Conservation (phyloP, 2,888 invertebrate species). For the Cryptophagus acutangulus region DNA sequence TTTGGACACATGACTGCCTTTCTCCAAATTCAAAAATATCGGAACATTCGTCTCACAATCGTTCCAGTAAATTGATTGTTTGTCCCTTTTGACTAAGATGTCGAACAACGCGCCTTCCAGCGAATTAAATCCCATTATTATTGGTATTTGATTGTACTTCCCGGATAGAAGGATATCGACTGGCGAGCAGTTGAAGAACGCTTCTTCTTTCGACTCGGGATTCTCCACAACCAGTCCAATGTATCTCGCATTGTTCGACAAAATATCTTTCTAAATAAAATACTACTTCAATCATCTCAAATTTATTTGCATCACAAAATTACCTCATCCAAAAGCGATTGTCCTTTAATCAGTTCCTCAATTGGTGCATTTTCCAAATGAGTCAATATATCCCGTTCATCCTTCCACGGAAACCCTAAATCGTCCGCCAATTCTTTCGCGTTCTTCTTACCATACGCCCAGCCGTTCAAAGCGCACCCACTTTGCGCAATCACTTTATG, state of each 20-base stretch:
- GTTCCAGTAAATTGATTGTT: constrained; percentile 12
- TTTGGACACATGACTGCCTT: constrained; percentile 13
- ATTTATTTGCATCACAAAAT: background rate
- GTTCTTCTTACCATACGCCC: constrained; percentile 26
- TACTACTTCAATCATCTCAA: background rate
- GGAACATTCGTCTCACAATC: constrained; percentile 29
- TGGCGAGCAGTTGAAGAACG: constrained; percentile 29
- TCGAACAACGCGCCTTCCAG: constrained; percentile 31
- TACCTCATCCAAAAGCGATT: constrained; percentile 10
- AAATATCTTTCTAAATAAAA: constrained; percentile 1
- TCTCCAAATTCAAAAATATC: constrained; percentile 10
- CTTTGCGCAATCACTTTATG: constrained; percentile 41
- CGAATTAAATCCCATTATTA: constrained; percentile 31
- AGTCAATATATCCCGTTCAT: constrained; percentile 41
- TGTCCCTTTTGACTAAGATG: constrained; percentile 16
- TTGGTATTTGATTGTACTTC: constrained; percentile 30
- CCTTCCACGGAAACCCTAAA: constrained; percentile 33
- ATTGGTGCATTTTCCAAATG: constrained; percentile 42
- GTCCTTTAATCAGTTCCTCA: constrained; percentile 25
- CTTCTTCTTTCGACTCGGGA: constrained; percentile 12
- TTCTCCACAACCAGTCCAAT: constrained; percentile 26
- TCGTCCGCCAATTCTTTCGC: constrained; percentile 13
- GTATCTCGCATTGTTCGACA: constrained; percentile 10
- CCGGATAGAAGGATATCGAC: constrained; percentile 27
- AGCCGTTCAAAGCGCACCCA: constrained; percentile 36